Base-by-base conservation (phyloP, 2,797 vertebrate genomes). In the Gallinago nigripennis region DNA sequence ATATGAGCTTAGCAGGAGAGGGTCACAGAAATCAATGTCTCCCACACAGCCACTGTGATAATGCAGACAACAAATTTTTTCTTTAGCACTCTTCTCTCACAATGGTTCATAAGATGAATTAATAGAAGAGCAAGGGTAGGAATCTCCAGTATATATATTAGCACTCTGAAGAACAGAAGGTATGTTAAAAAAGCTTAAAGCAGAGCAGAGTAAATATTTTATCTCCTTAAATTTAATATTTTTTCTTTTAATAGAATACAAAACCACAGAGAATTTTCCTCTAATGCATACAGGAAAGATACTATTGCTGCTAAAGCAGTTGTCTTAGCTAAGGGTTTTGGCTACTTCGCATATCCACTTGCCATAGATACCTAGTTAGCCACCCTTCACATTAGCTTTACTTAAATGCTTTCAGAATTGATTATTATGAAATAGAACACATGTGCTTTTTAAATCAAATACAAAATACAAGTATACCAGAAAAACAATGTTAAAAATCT, bases 321-420 rank as follows among this genome's bases (percentile, higher is more conserved):
- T 70, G n/a, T 30, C 43, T 54, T 37, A 71, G 39, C 45, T 41
- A 45, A 86, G 16, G 23, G 7, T 28, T 53, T 77, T 51, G 50
- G 43, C 11, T 57, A 61, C 39, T 91, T 75, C 0, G 1, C 1
- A 0, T 7, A 39, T 17, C 31, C 43, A 23, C 10, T 51, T 82
- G 45, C 30, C n/a, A 73, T 8, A 37, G 18, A 50, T 11, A 51
- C n/a, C 6, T 66, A 53, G 45, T 28, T 73, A 75, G 69, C 16
- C 45, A 76, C 24, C 16, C 35, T 51, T 69, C n/a, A 24, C 16
- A 51, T 39, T 13, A 88, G 9, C 31, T 83, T 86, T 41, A 77
- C n/a, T 68, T 48, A 68, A 88, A 48, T 68, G 41, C 31, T 68
- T 83, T 90, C 41, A 81, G 13, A 70, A 73, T 7, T 27, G 58